Evolutionary conservation across 2,113 vertebrate species (phyloP).

Genomic region (Hystrix cristata): DNA sequence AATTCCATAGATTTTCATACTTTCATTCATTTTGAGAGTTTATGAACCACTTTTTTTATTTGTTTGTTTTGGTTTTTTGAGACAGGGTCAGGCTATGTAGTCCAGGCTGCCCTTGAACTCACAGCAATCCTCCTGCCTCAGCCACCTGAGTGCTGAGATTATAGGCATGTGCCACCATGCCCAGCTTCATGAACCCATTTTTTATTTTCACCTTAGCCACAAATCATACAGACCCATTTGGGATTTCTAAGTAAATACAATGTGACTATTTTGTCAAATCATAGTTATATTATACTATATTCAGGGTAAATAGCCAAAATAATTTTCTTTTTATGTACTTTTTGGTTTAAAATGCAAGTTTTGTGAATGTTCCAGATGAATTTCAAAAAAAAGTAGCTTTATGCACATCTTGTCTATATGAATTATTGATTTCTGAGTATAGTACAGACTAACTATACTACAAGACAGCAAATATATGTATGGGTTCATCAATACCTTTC

Average conservation of each 20-base stretch:
- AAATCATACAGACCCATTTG: not conserved
- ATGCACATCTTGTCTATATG: not conserved
- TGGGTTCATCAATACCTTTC: not conserved
- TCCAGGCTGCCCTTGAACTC: no score
- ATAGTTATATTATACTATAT: not conserved
- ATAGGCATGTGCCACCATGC: no score
- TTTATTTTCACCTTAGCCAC: not conserved
- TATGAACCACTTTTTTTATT: not conserved
- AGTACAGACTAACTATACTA: not conserved
- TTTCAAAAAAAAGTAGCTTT: not conserved
- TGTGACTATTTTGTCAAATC: conserved; percentile 38
- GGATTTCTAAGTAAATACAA: not conserved
- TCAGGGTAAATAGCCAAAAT: not conserved
- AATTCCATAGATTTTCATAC: conserved; percentile 5
- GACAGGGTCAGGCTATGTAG: no score
- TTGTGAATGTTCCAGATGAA: not conserved
- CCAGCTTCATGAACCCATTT: not conserved
- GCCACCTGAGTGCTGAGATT: no score
- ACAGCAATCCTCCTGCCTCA: no score
- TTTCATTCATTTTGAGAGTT: not conserved
- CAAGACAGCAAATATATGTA: not conserved
- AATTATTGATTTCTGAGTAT: not conserved
- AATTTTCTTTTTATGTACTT: not conserved
- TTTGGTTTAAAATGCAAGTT: not conserved
- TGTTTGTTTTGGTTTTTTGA: not conserved